phyloP scores from a whole-genome alignment of 2,888 invertebrate species.

The Rhingia campestris region DNA sequence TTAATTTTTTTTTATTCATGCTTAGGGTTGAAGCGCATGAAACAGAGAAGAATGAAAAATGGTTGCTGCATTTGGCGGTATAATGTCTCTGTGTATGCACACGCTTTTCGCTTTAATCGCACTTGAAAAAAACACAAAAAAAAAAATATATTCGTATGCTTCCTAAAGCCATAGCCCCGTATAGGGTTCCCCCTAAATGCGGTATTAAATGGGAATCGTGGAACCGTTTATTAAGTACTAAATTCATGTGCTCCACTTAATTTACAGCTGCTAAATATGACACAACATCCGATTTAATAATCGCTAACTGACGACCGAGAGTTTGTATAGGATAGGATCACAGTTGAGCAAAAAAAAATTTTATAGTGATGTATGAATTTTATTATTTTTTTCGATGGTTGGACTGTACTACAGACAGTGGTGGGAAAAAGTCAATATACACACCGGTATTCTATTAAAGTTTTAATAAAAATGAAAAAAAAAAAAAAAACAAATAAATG shows the following conservation, averaged over 20 bases:
- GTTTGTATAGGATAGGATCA: neutral
- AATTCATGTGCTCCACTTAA: slow-evolving; percentile 62
- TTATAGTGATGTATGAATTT: neutral
- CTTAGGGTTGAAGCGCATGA: slow-evolving; percentile 45
- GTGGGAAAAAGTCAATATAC: neutral
- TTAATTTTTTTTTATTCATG: neutral
- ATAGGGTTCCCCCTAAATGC: slow-evolving; percentile 7
- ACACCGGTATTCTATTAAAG: too few species aligned
- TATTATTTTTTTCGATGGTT: neutral
- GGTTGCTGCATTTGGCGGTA: slow-evolving; percentile 35
- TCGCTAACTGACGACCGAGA: slow-evolving; percentile 25
- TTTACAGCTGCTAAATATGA: slow-evolving; percentile 64
- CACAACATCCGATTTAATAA: slow-evolving; percentile 65
- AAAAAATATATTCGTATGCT: neutral
- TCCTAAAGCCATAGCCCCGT: neutral
- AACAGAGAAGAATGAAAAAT: slow-evolving; percentile 39
- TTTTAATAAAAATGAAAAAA: too few species aligned
- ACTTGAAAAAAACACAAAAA: neutral
- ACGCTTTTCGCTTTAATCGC: slow-evolving; percentile 52
- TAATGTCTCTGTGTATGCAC: slow-evolving; percentile 18
- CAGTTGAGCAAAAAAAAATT: too few species aligned
- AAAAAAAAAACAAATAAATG: too few species aligned
- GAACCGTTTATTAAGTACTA: slow-evolving; percentile 51
- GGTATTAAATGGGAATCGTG: slow-evolving; percentile 37
- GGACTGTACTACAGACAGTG: slow-evolving; percentile 17